Percentiles rank a stretch among this genome's conserved stretches.
Evolutionary conservation across 2,797 vertebrate species (phyloP).

Genomic region (Anabas testudineus): DNA sequence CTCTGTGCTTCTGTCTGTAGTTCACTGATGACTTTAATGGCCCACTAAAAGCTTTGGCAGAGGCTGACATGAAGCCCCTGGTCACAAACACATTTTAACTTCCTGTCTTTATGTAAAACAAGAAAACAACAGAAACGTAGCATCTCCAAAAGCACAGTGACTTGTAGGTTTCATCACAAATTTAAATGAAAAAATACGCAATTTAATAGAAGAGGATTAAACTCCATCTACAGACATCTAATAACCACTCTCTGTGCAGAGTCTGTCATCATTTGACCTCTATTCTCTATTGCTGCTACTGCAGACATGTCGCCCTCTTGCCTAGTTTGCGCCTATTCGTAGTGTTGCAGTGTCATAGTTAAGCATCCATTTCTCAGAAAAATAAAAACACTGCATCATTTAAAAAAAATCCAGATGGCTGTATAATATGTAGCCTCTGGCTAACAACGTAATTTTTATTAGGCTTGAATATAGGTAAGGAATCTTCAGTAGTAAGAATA

Average conservation of each 20-base stretch:
- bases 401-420: too few relatives aligned
- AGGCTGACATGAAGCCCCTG: constrained; percentile 7
- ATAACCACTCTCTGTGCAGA: not conserved
- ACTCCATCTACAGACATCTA: not conserved
- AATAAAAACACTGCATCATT: too few relatives aligned
- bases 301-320: too few relatives aligned
- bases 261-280: not conserved
- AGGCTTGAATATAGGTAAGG: too few relatives aligned
- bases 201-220: not conserved
- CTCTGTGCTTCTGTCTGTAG: constrained; percentile 15
- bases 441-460: too few relatives aligned
- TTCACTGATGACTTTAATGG: constrained; percentile 47
- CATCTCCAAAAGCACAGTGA: not conserved
- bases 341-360: too few relatives aligned
- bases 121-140: not conserved
- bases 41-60: constrained; percentile 47
- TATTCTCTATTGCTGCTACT: not conserved
- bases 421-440: too few relatives aligned
- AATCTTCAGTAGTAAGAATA: too few relatives aligned
- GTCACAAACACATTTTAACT: constrained; percentile 25
- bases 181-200: not conserved
- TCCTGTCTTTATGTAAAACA: constrained; percentile 14
- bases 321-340: too few relatives aligned
- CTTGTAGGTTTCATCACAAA: not conserved
- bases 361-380: too few relatives aligned